These are phyloP conservation scores for Tetraneura akinire DNA, from an alignment of 1,140 invertebrate species.

Conservation along the genomic window DNA sequence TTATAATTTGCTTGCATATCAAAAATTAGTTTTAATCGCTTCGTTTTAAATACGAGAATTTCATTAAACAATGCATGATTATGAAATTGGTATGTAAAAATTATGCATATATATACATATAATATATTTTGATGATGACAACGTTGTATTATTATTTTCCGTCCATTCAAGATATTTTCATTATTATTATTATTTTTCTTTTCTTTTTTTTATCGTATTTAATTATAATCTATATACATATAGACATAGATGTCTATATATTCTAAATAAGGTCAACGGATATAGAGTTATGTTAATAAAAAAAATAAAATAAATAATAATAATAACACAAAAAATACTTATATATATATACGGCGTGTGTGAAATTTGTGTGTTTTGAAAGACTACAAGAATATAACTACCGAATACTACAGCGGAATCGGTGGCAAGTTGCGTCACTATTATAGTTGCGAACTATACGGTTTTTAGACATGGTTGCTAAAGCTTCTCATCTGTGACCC, in stretches of 20 bases:
- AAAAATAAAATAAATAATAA: conserved; percentile 3
- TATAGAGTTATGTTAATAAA: conserved; percentile 17
- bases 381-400: not conserved
- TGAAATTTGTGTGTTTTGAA: conserved; percentile 30
- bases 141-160: conserved; percentile 4
- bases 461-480: conserved; percentile 42
- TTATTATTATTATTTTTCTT: no score
- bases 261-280: conserved; percentile 44
- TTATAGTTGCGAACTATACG: conserved; percentile 8
- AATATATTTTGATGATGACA: not conserved
- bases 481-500: conserved; percentile 43
- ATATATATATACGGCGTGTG: not conserved
- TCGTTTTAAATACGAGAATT: not conserved
- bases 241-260: no score
- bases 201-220: not conserved
- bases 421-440: not conserved
- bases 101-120: no score
- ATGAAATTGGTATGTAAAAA: not conserved
- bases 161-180: conserved; percentile 15
- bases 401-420: not conserved
- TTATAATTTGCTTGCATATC: not conserved
- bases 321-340: not conserved
- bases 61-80: conserved; percentile 4
- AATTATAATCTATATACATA: conserved; percentile 10
- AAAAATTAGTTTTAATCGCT: not conserved